These are phyloP conservation scores for Nothocercus nigrocapillus DNA, from an alignment of 2,113 vertebrate species.

Conservation along the genomic window DNA sequence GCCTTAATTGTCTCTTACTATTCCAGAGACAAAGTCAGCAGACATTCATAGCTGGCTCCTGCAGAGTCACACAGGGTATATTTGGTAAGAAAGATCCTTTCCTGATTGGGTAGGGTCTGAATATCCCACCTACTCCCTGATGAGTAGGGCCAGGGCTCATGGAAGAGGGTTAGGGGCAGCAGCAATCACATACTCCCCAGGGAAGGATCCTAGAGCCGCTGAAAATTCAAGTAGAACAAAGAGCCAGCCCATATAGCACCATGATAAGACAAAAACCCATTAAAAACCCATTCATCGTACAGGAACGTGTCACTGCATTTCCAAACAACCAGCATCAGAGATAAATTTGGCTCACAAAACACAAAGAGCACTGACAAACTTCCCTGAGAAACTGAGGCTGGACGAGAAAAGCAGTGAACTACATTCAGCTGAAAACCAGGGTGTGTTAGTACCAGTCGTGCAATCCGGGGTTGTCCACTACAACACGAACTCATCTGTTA, in stretches of 20 bases:
- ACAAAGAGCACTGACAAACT: neutral
- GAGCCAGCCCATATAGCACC: neutral
- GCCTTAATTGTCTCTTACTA: neutral
- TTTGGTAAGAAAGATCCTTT: neutral
- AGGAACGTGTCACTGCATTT: neutral
- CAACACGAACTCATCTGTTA: neutral
- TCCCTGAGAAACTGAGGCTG: neutral
- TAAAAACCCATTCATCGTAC: neutral
- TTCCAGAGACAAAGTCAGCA: neutral
- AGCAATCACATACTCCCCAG: neutral
- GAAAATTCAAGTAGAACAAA: neutral
- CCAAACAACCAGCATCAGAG: neutral
- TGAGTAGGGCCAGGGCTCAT: neutral
- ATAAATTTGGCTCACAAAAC: neutral
- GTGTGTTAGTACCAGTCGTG: neutral
- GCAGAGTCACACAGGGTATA: neutral
- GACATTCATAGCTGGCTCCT: neutral
- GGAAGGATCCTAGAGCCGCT: neutral
- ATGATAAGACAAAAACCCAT: neutral
- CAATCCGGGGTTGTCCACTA: neutral
- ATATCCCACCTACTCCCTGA: neutral
- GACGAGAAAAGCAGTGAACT: neutral
- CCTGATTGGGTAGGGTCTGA: neutral
- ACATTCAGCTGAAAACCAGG: rapidly evolving
- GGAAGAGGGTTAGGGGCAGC: neutral